phyloP scores from a whole-genome alignment of 37 sponge, comb jelly and placozoan genomes.

The Theonella swinhoei region DNA sequence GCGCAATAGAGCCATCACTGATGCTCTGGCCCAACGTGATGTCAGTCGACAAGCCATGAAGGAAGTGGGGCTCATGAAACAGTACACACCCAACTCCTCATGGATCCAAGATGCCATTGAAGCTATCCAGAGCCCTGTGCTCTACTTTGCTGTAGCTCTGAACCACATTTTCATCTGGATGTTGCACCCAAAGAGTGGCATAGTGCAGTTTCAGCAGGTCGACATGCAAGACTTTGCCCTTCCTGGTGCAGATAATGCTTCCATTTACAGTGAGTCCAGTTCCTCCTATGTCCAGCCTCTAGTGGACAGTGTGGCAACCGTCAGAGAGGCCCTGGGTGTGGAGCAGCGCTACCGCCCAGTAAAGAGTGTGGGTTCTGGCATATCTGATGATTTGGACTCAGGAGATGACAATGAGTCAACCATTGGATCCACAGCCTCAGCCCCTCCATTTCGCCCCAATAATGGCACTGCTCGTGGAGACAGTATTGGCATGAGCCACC shows the following conservation, averaged over 20 bases:
- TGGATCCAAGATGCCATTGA: slow-evolving; percentile 72
- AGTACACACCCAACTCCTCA: slow-evolving; percentile 46
- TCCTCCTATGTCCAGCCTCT: slow-evolving; percentile 64
- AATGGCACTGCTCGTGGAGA: background rate
- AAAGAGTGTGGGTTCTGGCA: slow-evolving; percentile 58
- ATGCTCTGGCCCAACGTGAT: slow-evolving; percentile 61
- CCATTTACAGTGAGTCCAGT: slow-evolving; percentile 75
- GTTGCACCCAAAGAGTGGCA: slow-evolving; percentile 82
- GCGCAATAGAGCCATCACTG: slow-evolving; percentile 67
- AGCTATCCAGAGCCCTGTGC: slow-evolving; percentile 54
- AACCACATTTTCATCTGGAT: slow-evolving; percentile 90
- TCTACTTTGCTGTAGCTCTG: slow-evolving; percentile 85
- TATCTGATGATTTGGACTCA: slow-evolving; percentile 62
- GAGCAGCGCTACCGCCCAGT: slow-evolving; percentile 48
- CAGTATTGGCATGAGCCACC: slow-evolving; percentile 14
- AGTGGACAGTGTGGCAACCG: slow-evolving; percentile 57
- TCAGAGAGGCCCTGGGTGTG: slow-evolving; percentile 76
- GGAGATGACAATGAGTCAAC: slow-evolving; percentile 67
- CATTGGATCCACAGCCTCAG: slow-evolving; percentile 19
- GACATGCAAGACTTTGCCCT: slow-evolving; percentile 68
- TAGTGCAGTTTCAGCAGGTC: slow-evolving; percentile 85
- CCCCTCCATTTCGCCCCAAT: background rate
- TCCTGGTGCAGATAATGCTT: slow-evolving; percentile 60
- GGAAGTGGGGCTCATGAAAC: slow-evolving; percentile 64
- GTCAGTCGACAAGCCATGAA: slow-evolving; percentile 61